phyloP scores from a whole-genome alignment of 1,140 invertebrate genomes.

The Contarinia nasturtii region DNA sequence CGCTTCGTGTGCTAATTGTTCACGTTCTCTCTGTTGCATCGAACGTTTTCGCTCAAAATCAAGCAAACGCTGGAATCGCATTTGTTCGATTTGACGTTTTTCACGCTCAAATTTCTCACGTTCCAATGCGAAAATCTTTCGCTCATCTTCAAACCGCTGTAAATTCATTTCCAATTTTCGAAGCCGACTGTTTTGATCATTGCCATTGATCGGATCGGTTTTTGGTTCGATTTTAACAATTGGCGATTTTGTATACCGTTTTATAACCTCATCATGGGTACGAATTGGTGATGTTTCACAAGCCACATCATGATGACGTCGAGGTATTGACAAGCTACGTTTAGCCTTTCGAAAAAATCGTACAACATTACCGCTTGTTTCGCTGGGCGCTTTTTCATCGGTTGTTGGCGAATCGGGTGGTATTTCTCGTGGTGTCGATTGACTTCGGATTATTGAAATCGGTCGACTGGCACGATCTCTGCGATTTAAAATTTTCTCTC shows the following conservation, averaged over 20 bases:
- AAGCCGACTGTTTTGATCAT: constrained; percentile 4
- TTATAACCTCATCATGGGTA: not conserved
- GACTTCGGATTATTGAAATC: constrained; percentile 21
- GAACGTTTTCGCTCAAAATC: constrained; percentile 17
- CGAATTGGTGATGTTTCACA: constrained; percentile 7
- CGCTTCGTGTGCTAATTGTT: not conserved
- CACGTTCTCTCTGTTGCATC: not conserved
- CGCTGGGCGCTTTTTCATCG: constrained; percentile 9
- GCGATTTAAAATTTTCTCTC: constrained; percentile 20
- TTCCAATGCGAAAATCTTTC: constrained; percentile 19
- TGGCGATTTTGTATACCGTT: not conserved
- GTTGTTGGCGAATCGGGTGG: too few relatives aligned
- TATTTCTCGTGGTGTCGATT: constrained; percentile 22
- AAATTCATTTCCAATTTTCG: constrained; percentile 16
- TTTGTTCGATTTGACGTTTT: constrained; percentile 18
- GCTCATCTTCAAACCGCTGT: constrained; percentile 20
- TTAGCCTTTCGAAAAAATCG: constrained; percentile 12
- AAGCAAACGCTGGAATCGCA: constrained; percentile 16
- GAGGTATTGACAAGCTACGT: constrained; percentile 19
- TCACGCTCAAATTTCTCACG: constrained; percentile 19
- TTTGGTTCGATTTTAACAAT: not conserved
- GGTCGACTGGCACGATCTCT: constrained; percentile 16
- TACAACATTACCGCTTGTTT: constrained; percentile 11
- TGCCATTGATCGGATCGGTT: constrained; percentile 1
- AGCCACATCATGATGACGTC: too few relatives aligned